Percentiles rank a stretch among this genome's conserved stretches.
phyloP scores from a whole-genome alignment of 2,113 vertebrate genomes.

The Brienomyrus brachyistius region DNA sequence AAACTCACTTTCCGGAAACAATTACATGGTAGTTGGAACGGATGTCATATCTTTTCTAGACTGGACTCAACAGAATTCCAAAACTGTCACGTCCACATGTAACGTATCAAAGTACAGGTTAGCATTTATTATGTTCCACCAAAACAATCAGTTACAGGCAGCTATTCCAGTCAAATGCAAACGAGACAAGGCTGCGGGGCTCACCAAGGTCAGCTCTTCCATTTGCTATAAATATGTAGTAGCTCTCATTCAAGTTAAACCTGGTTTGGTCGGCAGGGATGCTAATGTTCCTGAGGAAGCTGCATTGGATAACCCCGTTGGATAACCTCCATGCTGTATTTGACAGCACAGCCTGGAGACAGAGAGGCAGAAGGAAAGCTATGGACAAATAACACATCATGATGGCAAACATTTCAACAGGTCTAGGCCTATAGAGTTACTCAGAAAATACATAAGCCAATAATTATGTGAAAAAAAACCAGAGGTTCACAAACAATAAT shows the following conservation, averaged over 20 bases:
- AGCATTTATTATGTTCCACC: neutral
- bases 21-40: neutral
- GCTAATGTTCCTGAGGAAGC: constrained; percentile 59
- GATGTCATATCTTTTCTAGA: constrained; percentile 1
- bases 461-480: neutral
- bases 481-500: neutral
- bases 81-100: neutral
- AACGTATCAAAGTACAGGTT: neutral
- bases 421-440: neutral
- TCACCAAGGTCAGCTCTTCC: constrained; percentile 62
- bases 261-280: constrained; percentile 51
- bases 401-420: neutral
- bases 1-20: neutral
- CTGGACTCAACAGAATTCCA: neutral
- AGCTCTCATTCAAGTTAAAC: constrained; percentile 61
- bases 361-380: neutral
- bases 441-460: neutral
- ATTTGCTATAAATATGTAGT: constrained; percentile 73
- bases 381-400: neutral
- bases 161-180: neutral
- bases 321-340: constrained; percentile 64
- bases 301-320: constrained; percentile 70
- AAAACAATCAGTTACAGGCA: neutral
- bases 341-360: constrained; percentile 54
- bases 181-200: neutral